phyloP scores from a whole-genome alignment of 1,140 invertebrate species.

The Copidosoma floridanum region DNA sequence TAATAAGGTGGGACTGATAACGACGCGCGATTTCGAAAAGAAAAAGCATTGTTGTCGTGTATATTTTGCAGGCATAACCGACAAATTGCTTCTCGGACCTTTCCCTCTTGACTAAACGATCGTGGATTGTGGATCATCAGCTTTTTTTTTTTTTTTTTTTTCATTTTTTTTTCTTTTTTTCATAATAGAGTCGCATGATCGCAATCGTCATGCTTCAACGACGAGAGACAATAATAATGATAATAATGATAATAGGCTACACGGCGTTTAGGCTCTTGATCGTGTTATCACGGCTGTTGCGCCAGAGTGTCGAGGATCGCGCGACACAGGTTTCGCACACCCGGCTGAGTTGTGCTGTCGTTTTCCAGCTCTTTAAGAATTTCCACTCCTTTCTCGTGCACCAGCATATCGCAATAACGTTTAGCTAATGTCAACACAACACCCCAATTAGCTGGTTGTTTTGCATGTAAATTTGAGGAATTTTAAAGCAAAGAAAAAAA shows the following conservation, averaged over 20 bases:
- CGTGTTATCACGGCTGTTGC: conserved; percentile 48
- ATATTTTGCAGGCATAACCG: neutral
- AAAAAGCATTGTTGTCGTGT: conserved; percentile 25
- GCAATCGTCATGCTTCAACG: neutral
- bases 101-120: conserved; percentile 2
- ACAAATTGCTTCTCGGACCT: neutral
- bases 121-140: neutral
- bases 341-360: conserved; percentile 44
- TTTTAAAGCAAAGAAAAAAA: too few species aligned
- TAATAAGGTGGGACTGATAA: conserved; percentile 20
- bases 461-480: too few species aligned
- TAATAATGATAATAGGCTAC: neutral
- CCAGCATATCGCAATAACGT: conserved; percentile 72
- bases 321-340: conserved; percentile 51
- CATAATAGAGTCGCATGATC: too few species aligned
- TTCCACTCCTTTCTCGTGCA: conserved; percentile 63
- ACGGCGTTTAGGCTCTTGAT: neutral
- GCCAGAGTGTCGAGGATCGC: conserved; percentile 54
- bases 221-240: neutral
- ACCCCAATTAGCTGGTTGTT: too few species aligned
- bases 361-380: conserved; percentile 55
- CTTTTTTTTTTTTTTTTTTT: too few species aligned
- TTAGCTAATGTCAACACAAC: conserved; percentile 63
- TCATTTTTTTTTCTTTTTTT: too few species aligned
- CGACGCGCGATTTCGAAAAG: conserved; percentile 6